Evolutionary conservation across 35 echinoderm and acorn worm species (phyloP), one percentile per base, ranked within the genome.

Genomic region (Lytechinus variegatus): DNA sequence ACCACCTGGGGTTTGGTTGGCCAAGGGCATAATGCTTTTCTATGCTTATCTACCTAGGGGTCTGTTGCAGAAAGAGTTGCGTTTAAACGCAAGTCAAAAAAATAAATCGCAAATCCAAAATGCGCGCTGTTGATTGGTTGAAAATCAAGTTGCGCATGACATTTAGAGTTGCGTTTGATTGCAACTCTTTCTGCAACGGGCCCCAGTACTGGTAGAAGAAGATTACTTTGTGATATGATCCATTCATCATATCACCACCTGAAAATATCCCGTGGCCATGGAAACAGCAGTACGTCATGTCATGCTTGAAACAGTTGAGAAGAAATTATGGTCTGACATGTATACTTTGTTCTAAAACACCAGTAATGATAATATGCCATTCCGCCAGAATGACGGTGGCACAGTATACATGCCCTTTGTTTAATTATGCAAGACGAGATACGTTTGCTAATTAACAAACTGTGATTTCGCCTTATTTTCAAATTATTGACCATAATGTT

Each of bases 201-300:
- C n/a, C n/a, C 19, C 66, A 79, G 66, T 24, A 79, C 66, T 6
- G 66, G 66, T 79, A 16, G 12, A 16, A 16, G 19, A 79, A 79
- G 66, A 79, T 16, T 24, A n/a, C 66, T 24, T 79, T 79, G 66
- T 79, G 66, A 44, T 44, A 44, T 79, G 66, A 79, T 79, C 19
- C 66, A 79, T 79, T 24, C 66, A 79, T 79, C 66, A 79, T 79
- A 79, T 79, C 21, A 79, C 6, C 66, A 79, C 66, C 33, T 79
- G 88, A 28, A 10, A 54, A 90, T 54, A 90, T 90, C 88, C 52
- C 52, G 52, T 90, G 52, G 88, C 29, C 88, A 90, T 90, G 88
- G 28, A 5, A 90, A 90, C 88, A 52, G 52, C 88, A 52, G 52
- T 90, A 21, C 88, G 88, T 90, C 88, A 90, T 90, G 52, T 90